phyloP scores from a whole-genome alignment of 2,113 vertebrate genomes.

The Phycodurus eques region DNA sequence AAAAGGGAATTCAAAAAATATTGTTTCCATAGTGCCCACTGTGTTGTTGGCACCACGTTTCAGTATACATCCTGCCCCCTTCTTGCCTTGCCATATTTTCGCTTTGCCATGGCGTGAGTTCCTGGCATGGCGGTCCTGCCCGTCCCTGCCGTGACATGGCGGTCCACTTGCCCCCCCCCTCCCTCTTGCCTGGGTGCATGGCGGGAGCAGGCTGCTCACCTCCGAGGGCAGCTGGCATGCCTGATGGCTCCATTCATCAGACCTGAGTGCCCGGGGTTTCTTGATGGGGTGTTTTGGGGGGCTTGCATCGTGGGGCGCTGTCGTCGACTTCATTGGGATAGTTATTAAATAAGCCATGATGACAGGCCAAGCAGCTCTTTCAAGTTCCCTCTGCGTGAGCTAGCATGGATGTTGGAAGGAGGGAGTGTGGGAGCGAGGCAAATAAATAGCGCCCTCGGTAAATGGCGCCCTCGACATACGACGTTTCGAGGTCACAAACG shows the following conservation, averaged over 20 bases:
- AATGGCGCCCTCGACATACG: background rate
- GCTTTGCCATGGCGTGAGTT: constrained; percentile 64
- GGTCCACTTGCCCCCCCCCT: constrained; percentile 53
- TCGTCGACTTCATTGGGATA: constrained; percentile 71
- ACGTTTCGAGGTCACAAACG: background rate
- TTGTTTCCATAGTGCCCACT: constrained; percentile 60
- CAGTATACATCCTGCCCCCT: constrained; percentile 64
- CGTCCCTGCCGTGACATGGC: constrained; percentile 32
- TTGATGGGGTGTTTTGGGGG: constrained; percentile 21
- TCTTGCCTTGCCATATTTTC: constrained; percentile 62
- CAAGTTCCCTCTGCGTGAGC: constrained; percentile 58
- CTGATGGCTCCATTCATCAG: constrained; percentile 76
- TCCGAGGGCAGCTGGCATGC: constrained; percentile 78
- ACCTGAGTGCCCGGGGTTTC: constrained; percentile 40
- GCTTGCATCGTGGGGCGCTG: constrained; percentile 19
- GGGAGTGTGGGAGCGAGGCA: constrained; percentile 35
- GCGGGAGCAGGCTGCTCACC: constrained; percentile 71
- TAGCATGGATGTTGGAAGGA: constrained; percentile 38
- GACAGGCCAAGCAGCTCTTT: constrained; percentile 70
- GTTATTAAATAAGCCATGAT: constrained; percentile 75
- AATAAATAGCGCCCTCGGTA: background rate
- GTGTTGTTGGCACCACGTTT: constrained; percentile 63
- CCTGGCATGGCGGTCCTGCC: constrained; percentile 60
- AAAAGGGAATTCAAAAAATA: constrained; percentile 34
- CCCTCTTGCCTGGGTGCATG: constrained; percentile 53